phyloP scores from a whole-genome alignment of 1,140 invertebrate species.

The Dermatophagoides farinae region DNA sequence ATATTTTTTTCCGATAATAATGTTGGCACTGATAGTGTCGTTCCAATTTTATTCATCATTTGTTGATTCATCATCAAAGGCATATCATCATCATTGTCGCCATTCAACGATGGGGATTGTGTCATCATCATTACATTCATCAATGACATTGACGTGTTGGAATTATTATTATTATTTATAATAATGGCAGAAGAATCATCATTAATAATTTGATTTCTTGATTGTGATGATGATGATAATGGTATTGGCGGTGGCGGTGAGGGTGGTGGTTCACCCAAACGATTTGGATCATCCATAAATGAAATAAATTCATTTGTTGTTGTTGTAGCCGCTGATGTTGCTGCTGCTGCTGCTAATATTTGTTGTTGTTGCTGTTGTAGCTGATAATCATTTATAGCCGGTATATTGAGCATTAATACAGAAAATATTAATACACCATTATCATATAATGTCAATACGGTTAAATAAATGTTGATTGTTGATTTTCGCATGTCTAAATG shows the following conservation, averaged over 20 bases:
- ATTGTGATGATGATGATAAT: too few species aligned
- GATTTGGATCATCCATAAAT: too few species aligned
- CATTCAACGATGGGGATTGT: neutral
- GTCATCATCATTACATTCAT: neutral
- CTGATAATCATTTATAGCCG: neutral
- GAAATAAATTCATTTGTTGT: too few species aligned
- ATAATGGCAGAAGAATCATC: too few species aligned
- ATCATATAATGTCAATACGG: slow-evolving; percentile 14
- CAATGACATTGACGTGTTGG: too few species aligned
- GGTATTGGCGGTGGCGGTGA: neutral
- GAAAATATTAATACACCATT: slow-evolving; percentile 15
- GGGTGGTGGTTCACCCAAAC: neutral
- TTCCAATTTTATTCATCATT: neutral
- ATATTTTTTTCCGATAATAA: neutral
- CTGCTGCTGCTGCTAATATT: too few species aligned
- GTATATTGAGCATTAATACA: slow-evolving; percentile 11
- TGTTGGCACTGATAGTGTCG: neutral
- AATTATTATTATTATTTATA: too few species aligned
- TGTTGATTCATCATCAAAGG: too few species aligned
- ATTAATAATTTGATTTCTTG: too few species aligned
- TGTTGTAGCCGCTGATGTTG: too few species aligned
- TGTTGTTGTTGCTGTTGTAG: too few species aligned
- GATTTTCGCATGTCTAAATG: slow-evolving; percentile 14
- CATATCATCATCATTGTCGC: too few species aligned
- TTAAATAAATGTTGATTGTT: slow-evolving; percentile 15